phyloP scores from a whole-genome alignment of 1,140 invertebrate genomes.

The Lepidurus packardi region DNA sequence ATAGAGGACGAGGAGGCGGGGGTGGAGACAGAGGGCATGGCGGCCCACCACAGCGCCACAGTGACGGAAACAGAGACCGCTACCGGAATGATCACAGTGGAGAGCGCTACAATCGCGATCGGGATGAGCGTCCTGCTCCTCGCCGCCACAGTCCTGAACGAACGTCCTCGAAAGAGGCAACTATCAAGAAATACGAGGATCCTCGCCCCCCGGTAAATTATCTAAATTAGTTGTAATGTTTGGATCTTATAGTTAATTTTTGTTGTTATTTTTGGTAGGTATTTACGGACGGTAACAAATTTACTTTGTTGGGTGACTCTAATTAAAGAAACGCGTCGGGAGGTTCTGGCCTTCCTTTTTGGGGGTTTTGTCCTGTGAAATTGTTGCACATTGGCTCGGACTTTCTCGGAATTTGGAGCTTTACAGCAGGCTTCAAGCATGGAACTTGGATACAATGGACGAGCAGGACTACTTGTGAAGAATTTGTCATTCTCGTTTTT shows the following conservation, averaged over 20 bases:
- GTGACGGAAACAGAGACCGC: not conserved
- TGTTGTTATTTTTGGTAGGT: not conserved
- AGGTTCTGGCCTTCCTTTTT: not conserved
- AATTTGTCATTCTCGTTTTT: not conserved
- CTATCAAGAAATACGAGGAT: slow-evolving; percentile 13
- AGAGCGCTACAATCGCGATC: slow-evolving; percentile 4
- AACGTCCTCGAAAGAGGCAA: not conserved
- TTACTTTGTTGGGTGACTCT: not conserved
- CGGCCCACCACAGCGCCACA: not conserved
- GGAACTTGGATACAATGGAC: not conserved
- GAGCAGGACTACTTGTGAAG: not conserved
- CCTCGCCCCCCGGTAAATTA: not conserved
- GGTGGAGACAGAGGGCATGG: slow-evolving; percentile 11
- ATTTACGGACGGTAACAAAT: slow-evolving; percentile 10
- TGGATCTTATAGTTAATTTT: not conserved
- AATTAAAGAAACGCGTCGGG: not conserved
- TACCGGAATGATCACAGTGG: slow-evolving; percentile 4
- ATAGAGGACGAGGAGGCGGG: not conserved
- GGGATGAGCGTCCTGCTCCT: not conserved
- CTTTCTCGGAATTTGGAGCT: not conserved
- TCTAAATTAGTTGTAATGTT: not conserved
- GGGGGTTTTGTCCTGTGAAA: slow-evolving; percentile 21
- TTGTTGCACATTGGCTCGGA: slow-evolving; percentile 18
- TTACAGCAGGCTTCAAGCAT: not conserved
- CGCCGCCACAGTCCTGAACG: not conserved